phyloP scores from a whole-genome alignment of 2,797 vertebrate genomes.

The Pipistrellus kuhlii region DNA sequence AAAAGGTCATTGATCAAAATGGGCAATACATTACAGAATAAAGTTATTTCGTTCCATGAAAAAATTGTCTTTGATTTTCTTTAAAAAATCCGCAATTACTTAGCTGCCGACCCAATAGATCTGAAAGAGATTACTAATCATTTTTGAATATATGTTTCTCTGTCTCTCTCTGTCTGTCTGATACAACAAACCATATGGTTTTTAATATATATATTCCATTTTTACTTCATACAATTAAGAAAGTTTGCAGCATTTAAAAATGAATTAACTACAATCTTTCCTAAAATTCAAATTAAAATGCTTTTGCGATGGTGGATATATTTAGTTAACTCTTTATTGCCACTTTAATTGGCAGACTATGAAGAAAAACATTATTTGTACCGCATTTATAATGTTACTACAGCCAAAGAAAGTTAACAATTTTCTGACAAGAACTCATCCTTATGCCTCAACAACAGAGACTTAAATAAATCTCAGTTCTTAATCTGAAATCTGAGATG shows the following conservation, averaged over 20 bases:
- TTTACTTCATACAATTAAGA: constrained; percentile 79
- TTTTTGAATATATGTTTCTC: background rate
- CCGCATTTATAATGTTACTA: constrained; percentile 76
- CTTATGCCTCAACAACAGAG: constrained; percentile 76
- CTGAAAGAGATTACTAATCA: constrained; percentile 33
- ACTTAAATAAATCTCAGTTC: constrained; percentile 74
- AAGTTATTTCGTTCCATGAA: too few relatives aligned
- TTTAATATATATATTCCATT: constrained; percentile 63
- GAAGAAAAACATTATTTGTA: constrained; percentile 72
- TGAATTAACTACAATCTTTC: constrained; percentile 74
- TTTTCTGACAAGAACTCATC: constrained; percentile 77
- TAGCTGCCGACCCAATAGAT: too few relatives aligned
- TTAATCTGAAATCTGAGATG: constrained; percentile 77
- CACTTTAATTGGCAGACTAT: constrained; percentile 73
- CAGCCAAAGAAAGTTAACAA: constrained; percentile 80
- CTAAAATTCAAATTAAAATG: constrained; percentile 78
- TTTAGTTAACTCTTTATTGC: constrained; percentile 82
- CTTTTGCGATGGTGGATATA: constrained; percentile 74
- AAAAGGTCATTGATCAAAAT: too few relatives aligned
- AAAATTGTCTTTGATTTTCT: too few relatives aligned
- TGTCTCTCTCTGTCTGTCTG: background rate
- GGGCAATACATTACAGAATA: too few relatives aligned
- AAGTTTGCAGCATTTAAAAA: constrained; percentile 77
- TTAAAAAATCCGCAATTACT: too few relatives aligned
- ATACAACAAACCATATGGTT: constrained; percentile 48